Conservation (phyloP, 2,888 invertebrate genomes). For the Lochmaea crataegi region DNA sequence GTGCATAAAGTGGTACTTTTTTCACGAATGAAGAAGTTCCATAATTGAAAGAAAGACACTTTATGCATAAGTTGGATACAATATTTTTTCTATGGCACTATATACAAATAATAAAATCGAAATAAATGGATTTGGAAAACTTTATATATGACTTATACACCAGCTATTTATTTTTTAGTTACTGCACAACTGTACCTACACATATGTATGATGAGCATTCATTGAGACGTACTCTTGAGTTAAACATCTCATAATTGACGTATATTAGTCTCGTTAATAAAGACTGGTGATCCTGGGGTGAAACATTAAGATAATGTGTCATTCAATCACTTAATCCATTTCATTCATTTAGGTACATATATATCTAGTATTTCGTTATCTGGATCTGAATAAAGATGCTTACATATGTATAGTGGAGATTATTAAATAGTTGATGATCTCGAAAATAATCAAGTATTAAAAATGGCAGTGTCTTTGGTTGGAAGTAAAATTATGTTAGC, state of each 20-base stretch:
- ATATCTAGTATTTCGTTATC: conserved; percentile 36
- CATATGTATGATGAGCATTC: conserved; percentile 2
- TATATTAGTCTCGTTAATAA: conserved; percentile 47
- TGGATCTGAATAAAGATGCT: not conserved
- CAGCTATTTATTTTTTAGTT: conserved; percentile 1
- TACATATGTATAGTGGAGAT: conserved; percentile 31
- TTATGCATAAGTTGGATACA: too few relatives aligned
- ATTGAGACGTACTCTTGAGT: conserved; percentile 12
- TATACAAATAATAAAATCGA: too few relatives aligned
- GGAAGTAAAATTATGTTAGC: conserved; percentile 76
- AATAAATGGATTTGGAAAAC: too few relatives aligned
- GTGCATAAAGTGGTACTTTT: too few relatives aligned
- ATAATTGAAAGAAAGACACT: too few relatives aligned
- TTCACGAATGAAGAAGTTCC: too few relatives aligned
- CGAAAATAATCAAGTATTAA: too few relatives aligned
- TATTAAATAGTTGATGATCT: too few relatives aligned
- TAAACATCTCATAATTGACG: conserved; percentile 32
- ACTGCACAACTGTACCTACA: not conserved
- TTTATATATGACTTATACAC: not conserved
- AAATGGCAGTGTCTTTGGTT: conserved; percentile 62
- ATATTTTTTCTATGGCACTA: too few relatives aligned
- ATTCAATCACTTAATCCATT: conserved; percentile 33
- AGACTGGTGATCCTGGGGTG: conserved; percentile 30
- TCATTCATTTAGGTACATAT: conserved; percentile 15
- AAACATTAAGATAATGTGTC: conserved; percentile 29